Conservation (phyloP, 2,797 vertebrate genomes). For the Acipenser ruthenus region DNA sequence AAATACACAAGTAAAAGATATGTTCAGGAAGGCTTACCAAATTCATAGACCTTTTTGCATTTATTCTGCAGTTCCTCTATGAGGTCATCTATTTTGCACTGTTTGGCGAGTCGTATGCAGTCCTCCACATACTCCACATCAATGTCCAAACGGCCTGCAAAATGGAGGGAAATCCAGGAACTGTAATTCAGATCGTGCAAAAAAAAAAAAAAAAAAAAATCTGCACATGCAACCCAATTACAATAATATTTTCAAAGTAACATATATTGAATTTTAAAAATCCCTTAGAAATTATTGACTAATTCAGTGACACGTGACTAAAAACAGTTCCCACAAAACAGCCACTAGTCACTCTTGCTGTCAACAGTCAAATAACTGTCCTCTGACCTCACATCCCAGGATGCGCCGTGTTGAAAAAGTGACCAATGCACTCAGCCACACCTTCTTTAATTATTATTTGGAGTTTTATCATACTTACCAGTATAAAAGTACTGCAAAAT, state of each 20-base stretch:
- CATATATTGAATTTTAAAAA: not conserved
- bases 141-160: conserved; percentile 76
- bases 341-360: no score
- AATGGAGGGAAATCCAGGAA: not conserved
- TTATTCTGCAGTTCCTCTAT: conserved; percentile 85
- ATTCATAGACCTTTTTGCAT: conserved; percentile 86
- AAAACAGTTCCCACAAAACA: not conserved
- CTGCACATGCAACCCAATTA: no score
- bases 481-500: conserved; percentile 91
- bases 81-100: conserved; percentile 83
- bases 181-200: not conserved
- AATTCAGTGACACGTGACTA: no score
- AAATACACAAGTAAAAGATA: not conserved
- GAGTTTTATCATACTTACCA: conserved; percentile 54
- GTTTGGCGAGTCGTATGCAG: conserved; percentile 85
- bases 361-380: no score
- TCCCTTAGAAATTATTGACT: no score
- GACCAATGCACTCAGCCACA: no score
- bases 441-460: no score
- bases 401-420: no score
- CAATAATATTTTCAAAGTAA: no score
- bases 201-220: not conserved
- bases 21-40: conserved; percentile 59
- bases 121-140: conserved; percentile 84
- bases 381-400: no score